phyloP scores from a whole-genome alignment of 2,888 invertebrate species.

The Lapara coniferarum region DNA sequence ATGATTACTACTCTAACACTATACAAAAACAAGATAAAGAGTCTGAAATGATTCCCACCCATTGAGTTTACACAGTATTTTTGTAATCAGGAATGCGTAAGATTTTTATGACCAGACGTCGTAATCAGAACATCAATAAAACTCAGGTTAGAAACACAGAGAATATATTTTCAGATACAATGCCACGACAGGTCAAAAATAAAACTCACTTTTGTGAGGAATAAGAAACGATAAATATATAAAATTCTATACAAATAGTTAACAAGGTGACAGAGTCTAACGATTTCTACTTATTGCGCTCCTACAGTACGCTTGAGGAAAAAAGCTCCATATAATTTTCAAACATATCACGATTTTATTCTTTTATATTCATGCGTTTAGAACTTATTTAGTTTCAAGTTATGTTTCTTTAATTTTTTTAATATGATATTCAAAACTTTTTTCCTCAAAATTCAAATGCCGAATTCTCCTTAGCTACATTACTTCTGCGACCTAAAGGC shows the following conservation, averaged over 20 bases:
- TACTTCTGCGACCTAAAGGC: background rate
- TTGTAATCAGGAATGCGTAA: background rate
- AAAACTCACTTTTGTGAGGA: constrained; percentile 75
- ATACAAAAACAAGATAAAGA: background rate
- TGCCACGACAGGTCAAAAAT: constrained; percentile 81
- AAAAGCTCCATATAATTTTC: constrained; percentile 26
- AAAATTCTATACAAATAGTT: constrained; percentile 82
- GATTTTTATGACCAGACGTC: constrained; percentile 17
- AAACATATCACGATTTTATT: constrained; percentile 15
- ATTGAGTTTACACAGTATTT: background rate
- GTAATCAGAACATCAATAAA: constrained; percentile 41
- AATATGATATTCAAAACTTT: background rate
- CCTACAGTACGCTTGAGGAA: constrained; percentile 34
- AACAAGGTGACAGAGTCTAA: constrained; percentile 74
- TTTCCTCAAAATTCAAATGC: constrained; percentile 25
- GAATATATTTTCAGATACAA: constrained; percentile 82
- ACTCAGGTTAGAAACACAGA: constrained; percentile 77
- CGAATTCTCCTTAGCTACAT: constrained; percentile 7
- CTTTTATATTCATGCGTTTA: constrained; percentile 7
- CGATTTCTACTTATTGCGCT: constrained; percentile 39
- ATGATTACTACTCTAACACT: background rate
- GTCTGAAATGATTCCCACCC: background rate
- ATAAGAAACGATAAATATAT: constrained; percentile 75
- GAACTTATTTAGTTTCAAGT: background rate
- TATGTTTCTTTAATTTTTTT: background rate